Percentiles rank a stretch among this genome's conserved stretches.
phyloP scores from a whole-genome alignment of 2,797 vertebrate genomes.

The Malacoctenus gilli region DNA sequence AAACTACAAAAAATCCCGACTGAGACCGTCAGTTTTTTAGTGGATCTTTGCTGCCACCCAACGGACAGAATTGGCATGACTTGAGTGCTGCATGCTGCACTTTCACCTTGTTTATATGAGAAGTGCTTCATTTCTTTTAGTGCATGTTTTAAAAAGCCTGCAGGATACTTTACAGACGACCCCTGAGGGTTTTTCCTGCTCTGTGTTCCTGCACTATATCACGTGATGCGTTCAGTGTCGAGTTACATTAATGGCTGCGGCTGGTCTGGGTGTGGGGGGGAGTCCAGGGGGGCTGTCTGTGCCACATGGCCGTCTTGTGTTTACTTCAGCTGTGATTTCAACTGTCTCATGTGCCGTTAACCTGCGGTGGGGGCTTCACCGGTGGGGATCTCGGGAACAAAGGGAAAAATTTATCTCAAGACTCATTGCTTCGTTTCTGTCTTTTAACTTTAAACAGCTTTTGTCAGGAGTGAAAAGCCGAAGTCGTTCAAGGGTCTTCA shows the following conservation, averaged over 20 bases:
- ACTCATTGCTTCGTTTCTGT: too few species aligned
- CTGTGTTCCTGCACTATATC: conserved; percentile 14
- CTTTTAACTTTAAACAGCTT: too few species aligned
- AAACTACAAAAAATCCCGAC: too few species aligned
- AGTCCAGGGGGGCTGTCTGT: conserved; percentile 22
- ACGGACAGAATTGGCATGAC: too few species aligned
- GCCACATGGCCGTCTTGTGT: conserved; percentile 59
- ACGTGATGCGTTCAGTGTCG: conserved; percentile 36
- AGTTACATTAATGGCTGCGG: conserved; percentile 31
- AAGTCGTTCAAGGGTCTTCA: conserved; percentile 98
- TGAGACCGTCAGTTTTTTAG: too few species aligned
- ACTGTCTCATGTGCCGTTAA: conserved; percentile 39
- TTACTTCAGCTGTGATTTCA: conserved; percentile 55
- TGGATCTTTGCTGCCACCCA: too few species aligned
- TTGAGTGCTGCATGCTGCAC: too few species aligned
- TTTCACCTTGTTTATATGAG: neutral
- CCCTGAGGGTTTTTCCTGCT: conserved; percentile 22
- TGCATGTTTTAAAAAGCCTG: conserved; percentile 24
- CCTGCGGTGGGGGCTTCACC: conserved; percentile 31
- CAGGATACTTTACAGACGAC: conserved; percentile 12
- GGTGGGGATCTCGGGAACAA: conserved; percentile 55
- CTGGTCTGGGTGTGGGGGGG: conserved; percentile 3
- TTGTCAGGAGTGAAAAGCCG: conserved; percentile 98
- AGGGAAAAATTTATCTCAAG: too few species aligned
- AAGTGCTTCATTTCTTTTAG: conserved; percentile 8